Base-by-base conservation (phyloP, 2,797 vertebrate genomes). In the Acrossocheilus fasciatus region DNA sequence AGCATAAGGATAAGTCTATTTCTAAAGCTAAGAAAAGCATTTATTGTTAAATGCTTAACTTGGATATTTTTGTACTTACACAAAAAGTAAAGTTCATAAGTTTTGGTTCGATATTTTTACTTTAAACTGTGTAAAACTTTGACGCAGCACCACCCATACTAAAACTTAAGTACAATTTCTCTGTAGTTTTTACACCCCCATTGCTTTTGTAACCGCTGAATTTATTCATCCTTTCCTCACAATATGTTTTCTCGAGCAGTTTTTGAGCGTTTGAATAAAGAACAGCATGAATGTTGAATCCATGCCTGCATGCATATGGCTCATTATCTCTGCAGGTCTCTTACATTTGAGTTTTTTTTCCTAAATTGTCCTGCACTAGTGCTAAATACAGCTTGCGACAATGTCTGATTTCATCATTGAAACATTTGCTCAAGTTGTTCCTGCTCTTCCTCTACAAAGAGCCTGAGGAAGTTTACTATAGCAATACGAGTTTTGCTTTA, bases 211-310 rank as follows among this genome's bases (percentile, higher is more conserved):
- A 41, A 43, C 23, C 14, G 17, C 52, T 78, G 23, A 26, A n/a
- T 78, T 26, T 62, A 41, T 79, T 57, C 36, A 78, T 59, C 54
- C 6, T 23, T 57, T n/a, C 36, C 54, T 23, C 54, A 78, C 52
- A 59, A 41, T 41, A n/a, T 18, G 36, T 43, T 78, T 26, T 62
- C 0, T 10, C 17, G 0, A 26, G 36, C 39, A 17, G 23, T 43
- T 43, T 78, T 39, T 41, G 23, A 59, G 12, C 36, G 17, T 59
- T 78, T 43, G 20, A 59, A n/a, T 78, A 41, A 78, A 59, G 34
- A 59, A 57, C 75, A 59, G 75, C 2, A 23, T n/a, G 75, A n/a
- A 57, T 77, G 11, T 78, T 78, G 54, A 78, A 78, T 78, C 6
- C 23, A 78, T 78, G 36, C 34, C 34, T 77, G 74, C 11, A 57